Evolutionary conservation across 2,888 invertebrate genomes (phyloP), one percentile per base, ranked within the genome.

Genomic region (Autographa gamma): DNA sequence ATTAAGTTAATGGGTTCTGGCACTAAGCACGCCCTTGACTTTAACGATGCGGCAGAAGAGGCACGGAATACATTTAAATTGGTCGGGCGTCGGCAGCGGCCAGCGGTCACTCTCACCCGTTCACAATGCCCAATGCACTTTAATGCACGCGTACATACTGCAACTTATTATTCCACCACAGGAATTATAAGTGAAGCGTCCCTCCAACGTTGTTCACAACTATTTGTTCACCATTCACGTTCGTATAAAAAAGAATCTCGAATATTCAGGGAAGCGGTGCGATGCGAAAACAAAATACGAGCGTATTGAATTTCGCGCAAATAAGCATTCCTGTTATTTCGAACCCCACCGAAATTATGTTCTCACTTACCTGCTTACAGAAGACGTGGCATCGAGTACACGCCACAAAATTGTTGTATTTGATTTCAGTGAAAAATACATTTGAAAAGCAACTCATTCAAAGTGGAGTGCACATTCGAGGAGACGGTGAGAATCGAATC

Each of bases 51-150:
- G 85, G 91, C 86, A 83, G 80, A 88, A 81, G 85, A 86, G 87
- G 86, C 89, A 89, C 88, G 86, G 88, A 91, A 93, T 92, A 92
- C 92, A 92, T 93, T 93, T 92, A 91, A 93, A 93, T 92, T 92
- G 89, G 87, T 88, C 82, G 82, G 81, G 75, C 75, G 76, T 76
- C 76, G 69, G 77, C 18, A 48, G 43, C 43, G 43, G 43, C 14
- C 72, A 72, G 69, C 69, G 77, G 79, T 79, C 81, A 74, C 71
- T 74, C 74, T 63, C 74, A 73, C 75, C 63, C 65, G 65, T 56
- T 75, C 60, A 81, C 83, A 73, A 74, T 78, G 73, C 70, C 32
- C 71, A 70, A 69, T 79, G 82, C 81, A 77, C 68, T 67, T 74
- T 76, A 77, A 81, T 74, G 77, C 79, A 74, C 69, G 68, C 69